phyloP scores from a whole-genome alignment of 1,140 invertebrate species.

The Anastrepha ludens region DNA sequence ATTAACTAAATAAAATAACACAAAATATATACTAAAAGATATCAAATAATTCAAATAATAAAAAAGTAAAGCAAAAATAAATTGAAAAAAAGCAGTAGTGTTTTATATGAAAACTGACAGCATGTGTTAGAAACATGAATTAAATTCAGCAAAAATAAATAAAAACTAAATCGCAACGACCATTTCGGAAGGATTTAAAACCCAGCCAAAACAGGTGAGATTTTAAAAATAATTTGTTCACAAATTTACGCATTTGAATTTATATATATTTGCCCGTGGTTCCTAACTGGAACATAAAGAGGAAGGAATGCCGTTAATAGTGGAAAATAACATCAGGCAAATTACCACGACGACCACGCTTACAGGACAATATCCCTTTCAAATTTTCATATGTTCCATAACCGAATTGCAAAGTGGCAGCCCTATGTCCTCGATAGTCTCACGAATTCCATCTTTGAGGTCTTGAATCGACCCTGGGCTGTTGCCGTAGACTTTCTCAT shows the following conservation, averaged over 20 bases:
- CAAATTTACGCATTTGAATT: neutral
- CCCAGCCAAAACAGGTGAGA: neutral
- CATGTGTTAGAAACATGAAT: neutral
- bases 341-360: too few relatives aligned
- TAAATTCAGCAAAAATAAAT: neutral
- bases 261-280: neutral
- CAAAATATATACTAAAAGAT: neutral
- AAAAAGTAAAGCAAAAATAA: constrained; percentile 2
- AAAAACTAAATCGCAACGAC: neutral
- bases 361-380: too few relatives aligned
- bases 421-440: too few relatives aligned
- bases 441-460: too few relatives aligned
- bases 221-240: neutral
- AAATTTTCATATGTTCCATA: too few relatives aligned
- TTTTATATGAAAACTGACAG: neutral
- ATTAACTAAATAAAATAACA: neutral
- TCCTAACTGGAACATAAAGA: too few relatives aligned
- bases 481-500: too few relatives aligned
- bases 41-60: neutral
- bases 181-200: constrained; percentile 9
- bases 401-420: too few relatives aligned
- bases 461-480: too few relatives aligned
- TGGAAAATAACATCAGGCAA: too few relatives aligned
- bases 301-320: too few relatives aligned
- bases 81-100: neutral